Evolutionary conservation across 2,888 invertebrate species (phyloP).

Genomic region (Chalcosyrphus nemorum): DNA sequence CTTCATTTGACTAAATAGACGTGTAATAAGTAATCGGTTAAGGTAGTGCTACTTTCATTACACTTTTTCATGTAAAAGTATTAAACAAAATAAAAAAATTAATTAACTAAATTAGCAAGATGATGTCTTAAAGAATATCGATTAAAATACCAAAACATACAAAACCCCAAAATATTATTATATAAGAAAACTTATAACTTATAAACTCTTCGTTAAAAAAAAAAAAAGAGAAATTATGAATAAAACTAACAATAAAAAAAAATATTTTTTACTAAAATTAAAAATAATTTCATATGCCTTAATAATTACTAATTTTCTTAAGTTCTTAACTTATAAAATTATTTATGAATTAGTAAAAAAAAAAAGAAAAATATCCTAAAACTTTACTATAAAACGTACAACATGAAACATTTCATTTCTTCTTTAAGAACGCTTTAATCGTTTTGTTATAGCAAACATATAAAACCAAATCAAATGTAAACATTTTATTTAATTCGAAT

Average conservation of each 20-base stretch:
- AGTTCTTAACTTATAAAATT: slow-evolving; percentile 23
- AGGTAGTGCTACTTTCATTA: background rate
- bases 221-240: background rate
- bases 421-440: slow-evolving; percentile 53
- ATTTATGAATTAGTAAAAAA: slow-evolving; percentile 26
- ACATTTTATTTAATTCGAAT: slow-evolving; percentile 40
- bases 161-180: background rate
- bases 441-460: slow-evolving; percentile 59
- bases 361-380: slow-evolving; percentile 41
- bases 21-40: background rate
- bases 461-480: slow-evolving; percentile 51
- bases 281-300: slow-evolving; percentile 69
- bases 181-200: slow-evolving; percentile 15
- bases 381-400: slow-evolving; percentile 51
- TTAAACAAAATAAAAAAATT: background rate
- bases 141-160: slow-evolving; percentile 17
- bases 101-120: background rate
- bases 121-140: slow-evolving; percentile 55
- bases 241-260: background rate
- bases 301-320: slow-evolving; percentile 41
- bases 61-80: background rate
- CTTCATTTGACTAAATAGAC: too few species aligned
- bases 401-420: slow-evolving; percentile 60
- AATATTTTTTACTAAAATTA: slow-evolving; percentile 37
- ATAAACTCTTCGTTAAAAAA: background rate